Conservation (phyloP, 2,797 vertebrate genomes). For the Onychomys leucogaster region DNA sequence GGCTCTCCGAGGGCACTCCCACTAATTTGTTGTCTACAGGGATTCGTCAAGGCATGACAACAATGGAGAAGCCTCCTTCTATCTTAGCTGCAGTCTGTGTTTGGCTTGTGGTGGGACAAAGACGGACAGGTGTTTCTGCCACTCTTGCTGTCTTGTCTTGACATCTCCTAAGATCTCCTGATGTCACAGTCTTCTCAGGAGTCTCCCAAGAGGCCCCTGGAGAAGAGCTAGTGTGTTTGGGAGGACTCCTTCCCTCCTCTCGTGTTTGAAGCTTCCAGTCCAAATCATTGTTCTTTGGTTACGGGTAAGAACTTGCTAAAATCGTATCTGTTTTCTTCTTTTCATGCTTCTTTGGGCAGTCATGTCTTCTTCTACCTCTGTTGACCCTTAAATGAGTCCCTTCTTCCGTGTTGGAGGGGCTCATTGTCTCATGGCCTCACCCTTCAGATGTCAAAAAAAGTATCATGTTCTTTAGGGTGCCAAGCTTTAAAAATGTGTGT, state of each 20-base stretch:
- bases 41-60: background rate
- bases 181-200: background rate
- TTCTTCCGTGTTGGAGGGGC: rapidly evolving
- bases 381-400: background rate
- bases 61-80: background rate
- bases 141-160: background rate
- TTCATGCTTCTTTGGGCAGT: background rate
- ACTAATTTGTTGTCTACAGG: too few species aligned
- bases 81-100: background rate
- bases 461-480: background rate
- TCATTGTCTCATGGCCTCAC: background rate
- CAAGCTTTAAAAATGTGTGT: background rate
- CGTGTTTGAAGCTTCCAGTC: background rate
- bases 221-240: background rate
- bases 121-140: too few species aligned
- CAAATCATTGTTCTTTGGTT: background rate
- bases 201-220: background rate
- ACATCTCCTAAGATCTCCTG: background rate
- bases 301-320: background rate
- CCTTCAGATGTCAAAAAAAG: background rate
- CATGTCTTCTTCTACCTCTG: background rate
- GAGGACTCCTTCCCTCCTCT: background rate
- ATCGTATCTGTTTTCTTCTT: background rate
- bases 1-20: background rate
- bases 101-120: background rate